These are phyloP conservation scores for Dallia pectoralis DNA, from an alignment of 2,797 vertebrate genomes.

Conservation along the genomic window DNA sequence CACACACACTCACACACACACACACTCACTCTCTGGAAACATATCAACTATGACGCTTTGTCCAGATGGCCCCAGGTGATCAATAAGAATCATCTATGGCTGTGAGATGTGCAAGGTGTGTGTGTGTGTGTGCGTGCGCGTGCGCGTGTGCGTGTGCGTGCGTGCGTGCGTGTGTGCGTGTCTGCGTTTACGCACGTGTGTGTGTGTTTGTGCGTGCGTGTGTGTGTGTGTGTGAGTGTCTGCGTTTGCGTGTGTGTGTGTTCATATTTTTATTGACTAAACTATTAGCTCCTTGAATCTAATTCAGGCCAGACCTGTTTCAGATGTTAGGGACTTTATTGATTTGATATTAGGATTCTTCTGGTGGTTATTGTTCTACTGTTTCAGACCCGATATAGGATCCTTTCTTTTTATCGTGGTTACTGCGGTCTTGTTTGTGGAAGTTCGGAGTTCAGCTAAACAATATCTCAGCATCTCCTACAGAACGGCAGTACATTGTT, in stretches of 20 bases:
- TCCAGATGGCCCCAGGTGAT: no score
- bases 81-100: no score
- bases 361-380: not conserved
- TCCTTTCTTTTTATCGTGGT: not conserved
- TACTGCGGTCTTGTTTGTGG: not conserved
- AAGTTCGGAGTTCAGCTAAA: not conserved
- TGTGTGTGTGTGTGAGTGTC: not conserved
- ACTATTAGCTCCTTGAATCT: not conserved
- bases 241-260: not conserved
- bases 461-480: not conserved
- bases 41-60: no score
- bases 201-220: not conserved
- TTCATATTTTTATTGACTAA: not conserved
- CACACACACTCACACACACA: no score
- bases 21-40: no score
- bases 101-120: no score
- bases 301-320: not conserved
- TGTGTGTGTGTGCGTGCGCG: not conserved
- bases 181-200: not conserved
- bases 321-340: not conserved
- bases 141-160: not conserved
- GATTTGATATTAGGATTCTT: not conserved
- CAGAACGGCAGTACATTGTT: not conserved
- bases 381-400: not conserved
- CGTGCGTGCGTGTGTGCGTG: not conserved